A percentile compares a stretch with the other conserved stretches of the same genome.
phyloP scores from a whole-genome alignment of 23 tunicate species.

The Trididemnum miniatum region DNA sequence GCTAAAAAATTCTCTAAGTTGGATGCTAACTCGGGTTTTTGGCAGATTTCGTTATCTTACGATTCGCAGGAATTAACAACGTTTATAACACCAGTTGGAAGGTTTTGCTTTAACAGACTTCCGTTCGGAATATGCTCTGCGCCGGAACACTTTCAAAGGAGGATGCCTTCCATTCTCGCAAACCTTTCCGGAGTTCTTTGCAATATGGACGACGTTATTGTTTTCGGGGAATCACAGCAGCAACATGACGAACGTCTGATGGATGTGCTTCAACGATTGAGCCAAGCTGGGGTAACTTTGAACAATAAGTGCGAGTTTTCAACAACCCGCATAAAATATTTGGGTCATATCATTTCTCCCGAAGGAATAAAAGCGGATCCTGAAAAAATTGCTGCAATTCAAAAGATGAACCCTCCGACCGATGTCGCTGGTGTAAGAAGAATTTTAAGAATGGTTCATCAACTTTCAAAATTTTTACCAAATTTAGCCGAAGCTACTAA shows the following conservation, averaged over 20 bases:
- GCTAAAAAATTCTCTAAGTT: slow-evolving; percentile 27
- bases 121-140: slow-evolving; percentile 46
- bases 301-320: slow-evolving; percentile 24
- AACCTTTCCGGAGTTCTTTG: background rate
- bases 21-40: slow-evolving; percentile 53
- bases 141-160: slow-evolving; percentile 22
- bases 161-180: slow-evolving; percentile 11
- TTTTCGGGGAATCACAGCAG: background rate
- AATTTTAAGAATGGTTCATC: slow-evolving; percentile 17
- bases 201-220: background rate
- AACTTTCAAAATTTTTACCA: slow-evolving; percentile 13
- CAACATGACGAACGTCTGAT: background rate
- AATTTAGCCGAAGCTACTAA: slow-evolving; percentile 11
- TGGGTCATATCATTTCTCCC: background rate
- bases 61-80: slow-evolving; percentile 10
- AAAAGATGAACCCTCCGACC: background rate
- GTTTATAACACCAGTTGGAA: slow-evolving; percentile 9
- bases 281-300: background rate
- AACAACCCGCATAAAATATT: background rate
- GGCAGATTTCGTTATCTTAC: slow-evolving; percentile 25
- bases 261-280: background rate
- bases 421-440: background rate
- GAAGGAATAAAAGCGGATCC: background rate
- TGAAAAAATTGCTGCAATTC: slow-evolving; percentile 23
- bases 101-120: slow-evolving; percentile 36